Percentiles rank a stretch among this genome's conserved stretches.
phyloP scores from a whole-genome alignment of 2,888 invertebrate genomes.

The Drosophila anomelani region DNA sequence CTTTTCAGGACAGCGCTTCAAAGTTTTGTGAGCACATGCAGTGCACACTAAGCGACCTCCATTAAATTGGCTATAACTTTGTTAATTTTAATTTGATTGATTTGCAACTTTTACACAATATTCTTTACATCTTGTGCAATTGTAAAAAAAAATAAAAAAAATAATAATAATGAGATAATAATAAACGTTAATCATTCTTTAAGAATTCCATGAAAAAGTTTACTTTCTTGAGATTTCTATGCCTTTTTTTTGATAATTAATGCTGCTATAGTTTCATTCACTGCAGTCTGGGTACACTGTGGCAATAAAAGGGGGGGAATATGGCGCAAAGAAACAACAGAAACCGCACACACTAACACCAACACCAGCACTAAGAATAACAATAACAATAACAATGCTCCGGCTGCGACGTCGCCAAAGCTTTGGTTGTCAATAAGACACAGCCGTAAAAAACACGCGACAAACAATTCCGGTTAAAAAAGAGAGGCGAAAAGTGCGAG shows the following conservation, averaged over 20 bases:
- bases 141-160: too few relatives aligned
- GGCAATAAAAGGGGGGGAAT: conserved; percentile 27
- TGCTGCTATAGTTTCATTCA: background rate
- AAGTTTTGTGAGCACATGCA: too few relatives aligned
- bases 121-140: too few relatives aligned
- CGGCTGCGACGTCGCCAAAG: conserved; percentile 42
- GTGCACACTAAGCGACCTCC: too few relatives aligned
- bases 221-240: background rate
- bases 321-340: conserved; percentile 40
- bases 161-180: too few relatives aligned
- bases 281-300: background rate
- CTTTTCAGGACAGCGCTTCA: too few relatives aligned
- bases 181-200: too few relatives aligned
- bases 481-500: conserved; percentile 37
- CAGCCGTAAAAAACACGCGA: conserved; percentile 54
- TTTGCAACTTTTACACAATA: too few relatives aligned
- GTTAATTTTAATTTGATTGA: too few relatives aligned
- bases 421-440: conserved; percentile 56
- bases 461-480: conserved; percentile 59
- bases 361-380: conserved; percentile 39
- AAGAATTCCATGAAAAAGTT: too few relatives aligned
- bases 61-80: too few relatives aligned
- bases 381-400: conserved; percentile 69
- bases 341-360: conserved; percentile 61
- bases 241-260: background rate